A percentile compares a stretch with the other conserved stretches of the same genome.
Conservation (phyloP, 2,797 vertebrate genomes). For the Leptodactylus fallax region DNA sequence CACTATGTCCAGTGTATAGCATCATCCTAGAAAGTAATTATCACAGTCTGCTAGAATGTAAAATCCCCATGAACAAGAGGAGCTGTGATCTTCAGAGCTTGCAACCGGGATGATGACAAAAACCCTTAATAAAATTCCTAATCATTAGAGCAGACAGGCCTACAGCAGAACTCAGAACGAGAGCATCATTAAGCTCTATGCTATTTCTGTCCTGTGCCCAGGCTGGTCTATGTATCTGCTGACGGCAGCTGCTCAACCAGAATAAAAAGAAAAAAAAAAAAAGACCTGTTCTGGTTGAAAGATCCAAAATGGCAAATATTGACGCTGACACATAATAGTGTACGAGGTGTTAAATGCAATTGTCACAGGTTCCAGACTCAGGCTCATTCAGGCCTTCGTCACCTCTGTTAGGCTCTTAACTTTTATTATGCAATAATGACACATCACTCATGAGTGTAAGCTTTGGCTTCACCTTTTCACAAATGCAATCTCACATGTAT, state of each 20-base stretch:
- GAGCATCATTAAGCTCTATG: constrained; percentile 53
- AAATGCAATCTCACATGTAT: background rate
- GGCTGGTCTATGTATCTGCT: constrained; percentile 38
- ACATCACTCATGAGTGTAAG: background rate
- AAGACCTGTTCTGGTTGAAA: constrained; percentile 31
- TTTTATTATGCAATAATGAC: background rate
- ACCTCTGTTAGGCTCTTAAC: background rate
- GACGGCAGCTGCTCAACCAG: constrained; percentile 24
- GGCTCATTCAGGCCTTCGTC: background rate
- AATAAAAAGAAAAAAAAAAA: constrained; percentile 4
- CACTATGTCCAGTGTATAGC: constrained; percentile 13
- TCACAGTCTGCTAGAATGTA: background rate
- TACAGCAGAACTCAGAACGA: constrained; percentile 49
- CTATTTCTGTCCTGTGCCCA: constrained; percentile 48
- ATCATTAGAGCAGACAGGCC: constrained; percentile 57
- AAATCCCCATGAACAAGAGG: constrained; percentile 26
- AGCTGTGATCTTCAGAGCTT: constrained; percentile 43
- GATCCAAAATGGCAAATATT: constrained; percentile 53
- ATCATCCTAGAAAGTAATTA: constrained; percentile 28
- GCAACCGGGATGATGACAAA: constrained; percentile 51
- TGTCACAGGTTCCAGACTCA: background rate
- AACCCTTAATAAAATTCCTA: constrained; percentile 53
- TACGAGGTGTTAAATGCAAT: background rate
- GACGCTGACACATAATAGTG: background rate
- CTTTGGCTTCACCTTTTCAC: background rate